These are phyloP conservation scores for Lagopus leucura DNA, from an alignment of 2,113 vertebrate genomes.

Conservation along the genomic window DNA sequence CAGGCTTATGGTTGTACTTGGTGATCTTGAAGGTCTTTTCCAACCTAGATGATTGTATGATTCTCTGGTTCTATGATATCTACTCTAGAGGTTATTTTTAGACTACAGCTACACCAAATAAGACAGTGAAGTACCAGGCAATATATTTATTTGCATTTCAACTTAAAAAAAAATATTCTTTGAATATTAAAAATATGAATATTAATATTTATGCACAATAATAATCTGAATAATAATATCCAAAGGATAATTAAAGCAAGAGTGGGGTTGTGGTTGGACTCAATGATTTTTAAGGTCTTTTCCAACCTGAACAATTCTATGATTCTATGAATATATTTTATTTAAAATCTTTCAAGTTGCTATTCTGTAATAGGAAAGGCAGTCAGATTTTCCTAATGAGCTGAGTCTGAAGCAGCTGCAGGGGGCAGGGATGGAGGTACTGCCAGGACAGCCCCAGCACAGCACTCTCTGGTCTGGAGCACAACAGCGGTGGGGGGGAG, in stretches of 20 bases:
- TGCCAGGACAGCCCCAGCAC: not conserved
- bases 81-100: not conserved
- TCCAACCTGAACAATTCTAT: no score
- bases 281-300: no score
- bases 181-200: not conserved
- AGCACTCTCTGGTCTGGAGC: not conserved
- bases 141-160: not conserved
- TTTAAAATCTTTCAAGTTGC: not conserved
- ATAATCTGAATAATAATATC: no score
- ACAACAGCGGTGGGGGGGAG: accelerated
- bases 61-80: not conserved
- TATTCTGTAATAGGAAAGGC: not conserved
- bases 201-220: no score
- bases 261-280: no score
- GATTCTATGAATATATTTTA: not conserved
- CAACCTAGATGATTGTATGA: not conserved
- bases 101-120: not conserved
- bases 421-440: not conserved
- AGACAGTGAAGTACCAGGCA: not conserved
- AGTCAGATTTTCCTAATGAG: not conserved
- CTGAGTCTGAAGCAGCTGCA: accelerated
- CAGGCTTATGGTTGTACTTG: not conserved
- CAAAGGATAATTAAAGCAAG: no score
- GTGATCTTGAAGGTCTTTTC: not conserved
- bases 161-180: not conserved